Percentiles rank a stretch among this genome's conserved stretches.
phyloP scores from a whole-genome alignment of 2,888 invertebrate genomes.

The Drosophila stalkeri region DNA sequence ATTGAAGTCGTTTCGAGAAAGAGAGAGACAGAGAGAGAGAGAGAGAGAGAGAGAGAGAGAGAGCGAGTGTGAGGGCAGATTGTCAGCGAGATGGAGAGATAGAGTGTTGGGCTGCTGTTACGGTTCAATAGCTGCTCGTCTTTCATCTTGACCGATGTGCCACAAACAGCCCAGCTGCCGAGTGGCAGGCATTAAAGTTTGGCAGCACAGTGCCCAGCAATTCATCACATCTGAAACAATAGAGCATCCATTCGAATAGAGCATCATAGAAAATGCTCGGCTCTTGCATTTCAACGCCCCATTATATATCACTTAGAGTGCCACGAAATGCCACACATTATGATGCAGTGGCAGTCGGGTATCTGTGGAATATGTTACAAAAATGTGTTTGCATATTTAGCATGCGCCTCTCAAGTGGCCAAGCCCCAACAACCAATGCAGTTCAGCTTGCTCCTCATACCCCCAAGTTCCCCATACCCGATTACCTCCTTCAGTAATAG shows the following conservation, averaged over 20 bases:
- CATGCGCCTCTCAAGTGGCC: slow-evolving; percentile 68
- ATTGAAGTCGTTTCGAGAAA: slow-evolving; percentile 35
- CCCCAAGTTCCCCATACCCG: not conserved
- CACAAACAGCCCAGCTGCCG: slow-evolving; percentile 68
- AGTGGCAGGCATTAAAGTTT: slow-evolving; percentile 46
- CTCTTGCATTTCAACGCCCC: slow-evolving; percentile 64
- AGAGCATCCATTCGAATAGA: slow-evolving; percentile 12
- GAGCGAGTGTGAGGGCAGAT: no score
- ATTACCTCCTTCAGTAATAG: not conserved
- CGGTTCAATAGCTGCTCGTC: slow-evolving; percentile 71
- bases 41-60: not conserved
- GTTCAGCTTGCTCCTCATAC: slow-evolving; percentile 2
- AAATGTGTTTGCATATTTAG: slow-evolving; percentile 78
- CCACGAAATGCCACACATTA: slow-evolving; percentile 64
- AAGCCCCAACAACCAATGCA: slow-evolving; percentile 31
- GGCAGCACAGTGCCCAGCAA: slow-evolving; percentile 38
- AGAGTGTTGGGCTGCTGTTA: slow-evolving; percentile 37
- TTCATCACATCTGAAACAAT: slow-evolving; percentile 64
- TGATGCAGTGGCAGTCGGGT: slow-evolving; percentile 12
- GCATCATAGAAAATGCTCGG: slow-evolving; percentile 27
- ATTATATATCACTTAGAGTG: slow-evolving; percentile 67
- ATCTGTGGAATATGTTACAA: slow-evolving; percentile 49
- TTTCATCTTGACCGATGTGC: slow-evolving; percentile 70
- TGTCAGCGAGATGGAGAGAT: not conserved
- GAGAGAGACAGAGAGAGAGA: not conserved